Evolutionary conservation across 1,140 invertebrate genomes (phyloP), one percentile per base, ranked within the genome.

Genomic region (Antheraea mylitta): DNA sequence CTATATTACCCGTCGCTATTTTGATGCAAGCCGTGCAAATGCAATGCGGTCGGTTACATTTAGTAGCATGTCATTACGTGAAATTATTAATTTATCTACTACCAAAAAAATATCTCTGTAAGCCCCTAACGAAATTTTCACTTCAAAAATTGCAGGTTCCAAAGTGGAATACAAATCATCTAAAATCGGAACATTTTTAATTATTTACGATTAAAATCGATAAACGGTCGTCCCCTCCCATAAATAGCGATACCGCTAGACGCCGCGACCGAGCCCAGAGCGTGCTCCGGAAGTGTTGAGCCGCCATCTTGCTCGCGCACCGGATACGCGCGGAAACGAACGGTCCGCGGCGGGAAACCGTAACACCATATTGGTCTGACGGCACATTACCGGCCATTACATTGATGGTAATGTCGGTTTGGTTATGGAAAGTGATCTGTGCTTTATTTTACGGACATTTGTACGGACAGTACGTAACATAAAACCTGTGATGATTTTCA

Each of bases 181-280:
- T 53, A 53, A 16, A 53, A 53, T 16, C 16, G 45, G 16, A 16
- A 53, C 6, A 13, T 53, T 42, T 42, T n/a, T 8, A n/a, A 53
- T 6, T 53, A 53, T 53, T 53, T 53, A 53, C 45, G 45, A 53
- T 53, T 53, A 16, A 53, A 53, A 53, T 53, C 45, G 45, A 53
- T 42, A 42, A 42, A 42, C 38, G 38, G 38, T 42, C 38, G 8
- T 11, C 11, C 38, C 19, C 16, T 8, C 13, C 61, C 30, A 37
- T 63, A 63, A 63, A 37, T 37, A 37, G 61, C 22, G 8, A 63
- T 6, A 63, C 61, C 61, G 61, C 61, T 63, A 63, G 61, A 37
- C 37, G 19, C 2, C 45, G 10, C 45, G 45, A 53, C 6, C 45
- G 45, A 53, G 45, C 6, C 16, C 16, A 16, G 11, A 53, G 11